Evolutionary conservation across 2,888 invertebrate genomes (phyloP).

Genomic region (Lymantria dispar): DNA sequence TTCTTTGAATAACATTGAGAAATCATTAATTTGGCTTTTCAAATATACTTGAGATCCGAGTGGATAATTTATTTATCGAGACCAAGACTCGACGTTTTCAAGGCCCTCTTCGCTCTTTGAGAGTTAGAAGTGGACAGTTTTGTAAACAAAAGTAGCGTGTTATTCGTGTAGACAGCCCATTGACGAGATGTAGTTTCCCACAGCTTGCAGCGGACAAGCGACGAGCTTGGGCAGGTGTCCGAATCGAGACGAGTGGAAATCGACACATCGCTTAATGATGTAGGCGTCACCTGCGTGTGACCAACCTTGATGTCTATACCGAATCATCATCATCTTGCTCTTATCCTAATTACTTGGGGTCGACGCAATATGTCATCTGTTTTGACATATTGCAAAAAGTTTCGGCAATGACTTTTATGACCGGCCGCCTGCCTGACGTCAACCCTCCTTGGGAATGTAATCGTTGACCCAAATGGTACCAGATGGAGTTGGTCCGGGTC

Average conservation of each 20-base stretch:
- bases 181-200: constrained; percentile 72
- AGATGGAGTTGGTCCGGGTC: too few relatives aligned
- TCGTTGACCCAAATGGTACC: too few relatives aligned
- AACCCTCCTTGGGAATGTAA: too few relatives aligned
- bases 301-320: constrained; percentile 40
- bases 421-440: too few relatives aligned
- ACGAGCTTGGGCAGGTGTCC: constrained; percentile 64
- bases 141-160: constrained; percentile 72
- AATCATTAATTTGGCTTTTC: constrained; percentile 34
- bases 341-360: too few relatives aligned
- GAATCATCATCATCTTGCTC: too few relatives aligned
- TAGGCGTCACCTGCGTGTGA: constrained; percentile 51
- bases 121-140: constrained; percentile 77
- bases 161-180: constrained; percentile 60
- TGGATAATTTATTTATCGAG: constrained; percentile 62
- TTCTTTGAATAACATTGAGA: constrained; percentile 39
- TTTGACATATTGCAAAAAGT: too few relatives aligned
- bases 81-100: constrained; percentile 45
- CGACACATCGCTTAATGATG: constrained; percentile 54
- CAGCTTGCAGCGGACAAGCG: constrained; percentile 46
- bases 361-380: too few relatives aligned
- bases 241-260: constrained; percentile 53
- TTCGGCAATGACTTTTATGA: too few relatives aligned
- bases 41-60: constrained; percentile 34
- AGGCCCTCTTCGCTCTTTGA: constrained; percentile 53